Evolutionary conservation across 2,888 invertebrate genomes (phyloP).

Genomic region (Agriopis aurantiaria): DNA sequence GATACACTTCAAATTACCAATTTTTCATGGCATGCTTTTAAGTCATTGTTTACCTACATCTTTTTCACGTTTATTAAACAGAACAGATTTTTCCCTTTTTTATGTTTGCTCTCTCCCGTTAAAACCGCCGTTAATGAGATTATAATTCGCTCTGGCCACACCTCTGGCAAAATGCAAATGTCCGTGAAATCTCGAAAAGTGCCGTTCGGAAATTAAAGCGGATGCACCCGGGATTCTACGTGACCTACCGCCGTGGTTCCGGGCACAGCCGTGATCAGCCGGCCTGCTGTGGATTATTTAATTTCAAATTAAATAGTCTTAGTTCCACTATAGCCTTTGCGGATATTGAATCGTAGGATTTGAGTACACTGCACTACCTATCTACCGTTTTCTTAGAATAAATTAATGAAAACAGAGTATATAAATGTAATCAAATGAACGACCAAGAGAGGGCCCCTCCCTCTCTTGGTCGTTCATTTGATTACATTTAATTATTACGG

Average conservation of each 20-base stretch:
- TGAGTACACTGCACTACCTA: too few relatives aligned
- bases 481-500: too few relatives aligned
- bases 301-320: not conserved
- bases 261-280: constrained; percentile 6
- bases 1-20: too few relatives aligned
- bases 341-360: not conserved
- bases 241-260: constrained; percentile 39
- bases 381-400: too few relatives aligned
- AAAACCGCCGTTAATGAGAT: constrained; percentile 26
- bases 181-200: constrained; percentile 58
- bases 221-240: constrained; percentile 54
- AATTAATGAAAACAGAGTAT: too few relatives aligned
- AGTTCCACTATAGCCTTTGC: not conserved
- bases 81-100: not conserved
- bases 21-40: too few relatives aligned
- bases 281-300: not conserved
- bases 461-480: too few relatives aligned
- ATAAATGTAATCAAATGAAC: too few relatives aligned
- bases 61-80: not conserved
- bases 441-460: too few relatives aligned
- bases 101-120: not conserved
- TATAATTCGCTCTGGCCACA: constrained; percentile 27
- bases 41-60: not conserved
- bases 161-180: constrained; percentile 48
- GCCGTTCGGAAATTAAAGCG: constrained; percentile 65